Base-by-base conservation (phyloP, 1,140 invertebrate species). In the Colletes latitarsis region DNA sequence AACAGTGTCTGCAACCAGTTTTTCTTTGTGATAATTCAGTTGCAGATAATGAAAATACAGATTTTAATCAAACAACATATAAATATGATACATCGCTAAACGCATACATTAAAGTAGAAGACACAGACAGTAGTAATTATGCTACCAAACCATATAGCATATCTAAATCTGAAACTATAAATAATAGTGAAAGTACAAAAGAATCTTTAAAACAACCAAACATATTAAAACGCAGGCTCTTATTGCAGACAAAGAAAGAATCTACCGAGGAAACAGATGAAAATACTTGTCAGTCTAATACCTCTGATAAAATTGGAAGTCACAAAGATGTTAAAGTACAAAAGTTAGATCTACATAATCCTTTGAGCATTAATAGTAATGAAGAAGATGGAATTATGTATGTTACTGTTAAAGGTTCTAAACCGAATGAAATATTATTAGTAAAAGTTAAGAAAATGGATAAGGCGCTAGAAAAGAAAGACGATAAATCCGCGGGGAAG, bases 391-490 rank as follows among this genome's bases (percentile, higher is more conserved):
- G 92, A 17, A 89, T 93, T 39, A 93, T 93, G 92, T 93, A 93
- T 60, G 92, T 93, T 39, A 93, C 92, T n/a, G 90, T 93, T 5
- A 92, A 93, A 46, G 93, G 93, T 43, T 85, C 91, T 1, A 93
- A 91, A 60, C 92, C 93, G 0, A 93, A 93, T 79, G 92, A 93
- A 82, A 52, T 93, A 75, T 84, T 93, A 62, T 85, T 93, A 19
- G 92, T 93, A 6, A 93, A 93, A 82, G 92, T 93, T 6, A 93
- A 93, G 79, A 93, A 92, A 79, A 91, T 93, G 90, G 91, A 93
- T 21, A 93, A 93, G 81, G 79, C 83, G n/a, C 10, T 69, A 2
- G 92, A 93, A 0, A 91, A 88, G 19, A 93, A 90, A 79, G 82
- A 77, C 8, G 89, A 91, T 17, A 89, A 88, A 49, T 21, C n/a